Evolutionary conservation across 2,888 invertebrate genomes (phyloP), one percentile per base, ranked within the genome.

Genomic region (Pyrochroa serraticornis): DNA sequence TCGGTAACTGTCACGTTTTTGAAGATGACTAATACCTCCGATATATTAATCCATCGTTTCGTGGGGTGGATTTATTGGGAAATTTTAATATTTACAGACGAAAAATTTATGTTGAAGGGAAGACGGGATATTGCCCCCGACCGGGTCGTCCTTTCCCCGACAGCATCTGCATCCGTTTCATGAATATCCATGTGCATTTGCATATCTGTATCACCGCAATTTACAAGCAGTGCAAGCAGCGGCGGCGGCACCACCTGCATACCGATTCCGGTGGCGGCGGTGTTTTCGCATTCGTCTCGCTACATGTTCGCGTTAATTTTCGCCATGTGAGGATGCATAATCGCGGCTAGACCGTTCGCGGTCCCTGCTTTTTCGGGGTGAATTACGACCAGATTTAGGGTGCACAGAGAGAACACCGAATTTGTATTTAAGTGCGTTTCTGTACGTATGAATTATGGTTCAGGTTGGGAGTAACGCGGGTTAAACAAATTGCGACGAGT

Each of bases 191-290:
- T 71, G 66, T 49, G 65, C 67, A 71, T 71, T 71, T 71, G 70
- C 71, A 71, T 71, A 71, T 70, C 70, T 67, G 67, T 69, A 71
- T 71, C 66, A 67, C 69, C 67, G 66, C 71, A 70, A 71, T 71
- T 71, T 71, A 71, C 71, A 70, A 69, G 69, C 70, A 59, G 63
- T 65, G 65, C 65, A 66, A 67, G 63, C 66, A 48, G 62, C 59
- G 66, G 64, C 64, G 66, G 61, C 68, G 49, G 62, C 64, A 63
- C 66, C 70, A 69, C 69, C 68, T 70, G 70, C 68, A 70, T 65
- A 68, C 68, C 53, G 60, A 58, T 57, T 50, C 57, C 54, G 51
- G 52, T 58, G 47, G 51, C 55, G 44, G 44, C 46, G 14, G 35
- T 39, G 39, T 58, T 52, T 52, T 48, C 47, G 33, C 48, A 52